These are phyloP conservation scores for Montipora sp. DNA, from an alignment of 64 coral and sea anemone species.

Conservation along the genomic window DNA sequence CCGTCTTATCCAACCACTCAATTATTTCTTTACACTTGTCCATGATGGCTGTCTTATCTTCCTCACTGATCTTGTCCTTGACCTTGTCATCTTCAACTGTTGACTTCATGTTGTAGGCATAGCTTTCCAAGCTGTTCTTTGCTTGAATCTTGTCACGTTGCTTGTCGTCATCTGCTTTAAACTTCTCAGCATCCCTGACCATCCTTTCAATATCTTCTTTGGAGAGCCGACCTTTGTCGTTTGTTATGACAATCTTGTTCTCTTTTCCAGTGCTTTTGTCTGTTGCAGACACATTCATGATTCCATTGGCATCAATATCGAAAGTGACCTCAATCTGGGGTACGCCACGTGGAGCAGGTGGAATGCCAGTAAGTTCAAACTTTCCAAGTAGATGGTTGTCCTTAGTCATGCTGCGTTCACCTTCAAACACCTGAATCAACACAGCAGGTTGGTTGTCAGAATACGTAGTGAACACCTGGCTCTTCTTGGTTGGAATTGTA, in stretches of 20 bases:
- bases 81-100: constrained; percentile 74
- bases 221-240: constrained; percentile 74
- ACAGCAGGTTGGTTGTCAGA: constrained; percentile 75
- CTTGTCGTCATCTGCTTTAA: constrained; percentile 56
- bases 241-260: constrained; percentile 75
- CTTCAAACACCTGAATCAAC: constrained; percentile 69
- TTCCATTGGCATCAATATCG: constrained; percentile 78
- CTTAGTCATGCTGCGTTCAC: constrained; percentile 63
- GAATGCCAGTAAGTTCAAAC: constrained; percentile 78
- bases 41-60: constrained; percentile 37
- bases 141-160: constrained; percentile 55
- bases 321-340: constrained; percentile 78
- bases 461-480: constrained; percentile 64
- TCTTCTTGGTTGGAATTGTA: constrained; percentile 67
- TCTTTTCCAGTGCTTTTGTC: constrained; percentile 75
- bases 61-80: constrained; percentile 73
- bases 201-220: constrained; percentile 75
- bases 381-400: constrained; percentile 72
- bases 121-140: constrained; percentile 67
- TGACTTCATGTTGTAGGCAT: constrained; percentile 69
- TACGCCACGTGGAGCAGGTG: constrained; percentile 73
- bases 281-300: constrained; percentile 68
- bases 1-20: constrained; percentile 43
- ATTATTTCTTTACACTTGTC: constrained; percentile 67
- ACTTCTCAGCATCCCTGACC: constrained; percentile 66